Conservation (phyloP, 2,113 vertebrate species). For the Embiotoca jacksoni region DNA sequence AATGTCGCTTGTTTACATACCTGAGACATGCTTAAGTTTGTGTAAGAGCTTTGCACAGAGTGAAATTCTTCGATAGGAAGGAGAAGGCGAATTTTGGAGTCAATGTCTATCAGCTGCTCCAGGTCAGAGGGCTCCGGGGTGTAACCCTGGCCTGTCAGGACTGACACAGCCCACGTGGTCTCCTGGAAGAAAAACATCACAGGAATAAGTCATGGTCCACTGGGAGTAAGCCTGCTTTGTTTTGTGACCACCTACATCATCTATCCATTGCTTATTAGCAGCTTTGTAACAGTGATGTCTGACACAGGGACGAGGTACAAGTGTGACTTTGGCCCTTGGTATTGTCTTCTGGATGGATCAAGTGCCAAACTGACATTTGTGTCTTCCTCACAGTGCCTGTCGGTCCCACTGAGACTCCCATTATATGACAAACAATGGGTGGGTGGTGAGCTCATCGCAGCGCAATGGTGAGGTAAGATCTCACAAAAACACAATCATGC, state of each 20-base stretch:
- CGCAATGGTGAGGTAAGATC: constrained; percentile 59
- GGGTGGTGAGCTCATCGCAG: constrained; percentile 58
- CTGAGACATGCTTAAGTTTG: constrained; percentile 63
- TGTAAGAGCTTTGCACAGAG: constrained; percentile 60
- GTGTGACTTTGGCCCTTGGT: constrained; percentile 44
- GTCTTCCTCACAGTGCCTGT: constrained; percentile 42
- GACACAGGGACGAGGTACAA: constrained; percentile 10
- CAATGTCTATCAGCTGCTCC: constrained; percentile 87
- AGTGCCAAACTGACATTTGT: constrained; percentile 40
- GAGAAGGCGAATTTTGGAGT: constrained; percentile 85
- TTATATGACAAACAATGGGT: constrained; percentile 29
- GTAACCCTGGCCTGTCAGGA: constrained; percentile 85
- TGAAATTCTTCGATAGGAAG: constrained; percentile 71
- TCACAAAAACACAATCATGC: constrained; percentile 20
- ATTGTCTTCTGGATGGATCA: constrained; percentile 52
- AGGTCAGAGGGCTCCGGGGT: constrained; percentile 83
- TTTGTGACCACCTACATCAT: constrained; percentile 24
- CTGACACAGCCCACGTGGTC: constrained; percentile 72
- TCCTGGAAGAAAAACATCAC: constrained; percentile 78
- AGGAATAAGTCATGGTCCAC: constrained; percentile 6
- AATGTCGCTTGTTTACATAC: constrained; percentile 62
- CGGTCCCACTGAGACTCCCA: constrained; percentile 38
- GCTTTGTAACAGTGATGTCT: constrained; percentile 25
- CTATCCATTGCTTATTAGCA: constrained; percentile 1
- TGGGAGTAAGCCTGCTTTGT: constrained; percentile 20